phyloP scores from a whole-genome alignment of 2,888 invertebrate species.

The Phortica magna region DNA sequence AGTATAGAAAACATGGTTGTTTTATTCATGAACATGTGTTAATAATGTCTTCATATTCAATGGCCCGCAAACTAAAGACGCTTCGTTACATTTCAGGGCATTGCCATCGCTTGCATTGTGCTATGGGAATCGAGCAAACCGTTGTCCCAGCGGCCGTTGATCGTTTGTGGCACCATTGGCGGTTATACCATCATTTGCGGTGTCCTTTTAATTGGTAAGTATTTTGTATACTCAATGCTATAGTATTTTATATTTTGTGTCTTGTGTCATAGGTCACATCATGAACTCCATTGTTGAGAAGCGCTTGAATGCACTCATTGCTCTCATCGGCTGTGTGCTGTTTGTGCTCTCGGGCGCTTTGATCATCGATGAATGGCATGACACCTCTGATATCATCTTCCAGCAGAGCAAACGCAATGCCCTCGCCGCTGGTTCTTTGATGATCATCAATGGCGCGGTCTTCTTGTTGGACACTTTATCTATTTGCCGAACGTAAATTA shows the following conservation, averaged over 20 bases:
- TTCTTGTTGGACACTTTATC: slow-evolving; percentile 75
- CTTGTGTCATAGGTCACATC: slow-evolving; percentile 64
- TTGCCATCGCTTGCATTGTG: slow-evolving; percentile 74
- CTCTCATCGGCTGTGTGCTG: slow-evolving; percentile 72
- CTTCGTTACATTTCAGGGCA: slow-evolving; percentile 57
- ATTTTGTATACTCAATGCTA: background rate
- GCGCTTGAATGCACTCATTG: slow-evolving; percentile 73
- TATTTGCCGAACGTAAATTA: slow-evolving; percentile 75
- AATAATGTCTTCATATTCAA: too few relatives aligned
- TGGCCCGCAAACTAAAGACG: too few relatives aligned
- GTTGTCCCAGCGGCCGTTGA: slow-evolving; percentile 60
- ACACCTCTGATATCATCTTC: slow-evolving; percentile 55
- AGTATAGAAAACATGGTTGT: background rate
- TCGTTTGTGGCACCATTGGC: slow-evolving; percentile 74
- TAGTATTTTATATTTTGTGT: background rate
- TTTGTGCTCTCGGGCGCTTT: slow-evolving; percentile 74
- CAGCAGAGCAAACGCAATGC: slow-evolving; percentile 74
- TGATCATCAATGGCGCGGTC: slow-evolving; percentile 76
- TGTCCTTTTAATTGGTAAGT: slow-evolving; percentile 70
- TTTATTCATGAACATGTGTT: too few relatives aligned
- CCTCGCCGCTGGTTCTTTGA: slow-evolving; percentile 73
- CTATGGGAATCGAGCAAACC: slow-evolving; percentile 65
- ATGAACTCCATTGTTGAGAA: slow-evolving; percentile 74
- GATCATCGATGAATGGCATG: slow-evolving; percentile 75
- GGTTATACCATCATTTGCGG: slow-evolving; percentile 74